A percentile compares a stretch with the other conserved stretches of the same genome.
Conservation (phyloP, 2,888 invertebrate species). For the Zygogramma bicolorata region DNA sequence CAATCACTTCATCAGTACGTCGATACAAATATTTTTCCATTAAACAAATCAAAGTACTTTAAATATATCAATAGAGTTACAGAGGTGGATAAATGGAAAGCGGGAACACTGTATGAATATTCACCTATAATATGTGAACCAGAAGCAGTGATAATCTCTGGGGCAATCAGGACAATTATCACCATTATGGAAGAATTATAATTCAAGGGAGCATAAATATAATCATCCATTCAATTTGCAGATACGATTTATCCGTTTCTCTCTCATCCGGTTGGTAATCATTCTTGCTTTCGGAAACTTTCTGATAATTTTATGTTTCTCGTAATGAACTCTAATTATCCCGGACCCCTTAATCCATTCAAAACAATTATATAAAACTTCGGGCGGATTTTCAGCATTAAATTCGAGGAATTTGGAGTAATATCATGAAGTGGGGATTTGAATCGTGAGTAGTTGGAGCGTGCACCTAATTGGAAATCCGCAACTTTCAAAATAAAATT, state of each 20-base stretch:
- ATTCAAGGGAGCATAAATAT: not conserved
- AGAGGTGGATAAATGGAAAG: too few species aligned
- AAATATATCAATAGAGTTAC: too few species aligned
- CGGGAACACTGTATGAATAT: too few species aligned
- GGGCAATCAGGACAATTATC: too few species aligned
- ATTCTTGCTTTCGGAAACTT: not conserved
- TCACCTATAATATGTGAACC: too few species aligned
- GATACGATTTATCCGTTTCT: not conserved
- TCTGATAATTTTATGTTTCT: conserved; percentile 6
- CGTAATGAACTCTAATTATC: not conserved
- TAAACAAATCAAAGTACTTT: too few species aligned
- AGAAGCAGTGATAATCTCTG: too few species aligned
- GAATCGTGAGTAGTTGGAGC: not conserved
- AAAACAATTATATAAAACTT: conserved; percentile 5
- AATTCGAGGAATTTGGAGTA: not conserved
- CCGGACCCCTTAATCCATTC: not conserved
- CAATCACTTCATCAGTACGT: too few species aligned
- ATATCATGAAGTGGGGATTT: conserved; percentile 2
- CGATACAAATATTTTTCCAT: too few species aligned
- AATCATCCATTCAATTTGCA: not conserved
- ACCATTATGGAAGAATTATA: too few species aligned
- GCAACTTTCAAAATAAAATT: not conserved
- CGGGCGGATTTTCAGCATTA: not conserved
- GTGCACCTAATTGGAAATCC: conserved; percentile 10
- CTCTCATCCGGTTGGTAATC: not conserved